Evolutionary conservation across 2,888 invertebrate species (phyloP).

Genomic region (Brenthis hecate): DNA sequence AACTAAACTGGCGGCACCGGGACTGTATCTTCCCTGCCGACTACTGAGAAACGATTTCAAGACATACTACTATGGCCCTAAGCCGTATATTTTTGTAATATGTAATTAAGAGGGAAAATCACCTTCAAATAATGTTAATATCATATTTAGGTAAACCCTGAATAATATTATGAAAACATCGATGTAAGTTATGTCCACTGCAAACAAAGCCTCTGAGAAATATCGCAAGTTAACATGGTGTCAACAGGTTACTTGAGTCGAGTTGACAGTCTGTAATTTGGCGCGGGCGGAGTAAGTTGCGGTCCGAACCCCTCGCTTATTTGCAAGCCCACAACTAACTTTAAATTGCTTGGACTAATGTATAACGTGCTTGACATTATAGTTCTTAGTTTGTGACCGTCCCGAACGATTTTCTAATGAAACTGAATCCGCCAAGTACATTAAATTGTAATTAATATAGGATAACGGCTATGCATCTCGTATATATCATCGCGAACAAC

Average conservation of each 20-base stretch:
- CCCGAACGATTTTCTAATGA: constrained; percentile 53
- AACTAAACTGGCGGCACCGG: constrained; percentile 65
- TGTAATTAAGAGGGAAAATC: background rate
- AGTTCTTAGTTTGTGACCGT: constrained; percentile 57
- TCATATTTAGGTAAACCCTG: background rate
- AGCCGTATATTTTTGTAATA: constrained; percentile 14
- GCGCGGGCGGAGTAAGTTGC: constrained; percentile 64
- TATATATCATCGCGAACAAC: background rate
- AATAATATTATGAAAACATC: constrained; percentile 30
- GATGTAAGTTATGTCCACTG: constrained; percentile 58
- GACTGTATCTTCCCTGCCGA: constrained; percentile 48
- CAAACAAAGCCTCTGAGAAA: constrained; percentile 57
- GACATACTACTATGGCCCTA: constrained; percentile 36
- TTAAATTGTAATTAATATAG: constrained; percentile 44
- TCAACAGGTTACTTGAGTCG: constrained; percentile 79
- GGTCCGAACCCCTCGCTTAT: constrained; percentile 66
- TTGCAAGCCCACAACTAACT: constrained; percentile 71
- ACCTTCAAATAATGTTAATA: background rate
- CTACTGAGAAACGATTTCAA: constrained; percentile 52
- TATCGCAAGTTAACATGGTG: constrained; percentile 62
- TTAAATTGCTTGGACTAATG: constrained; percentile 70
- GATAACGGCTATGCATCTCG: background rate
- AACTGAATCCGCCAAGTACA: constrained; percentile 41
- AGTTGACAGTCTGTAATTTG: constrained; percentile 77
- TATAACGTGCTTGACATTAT: constrained; percentile 61